Evolutionary conservation across 2,113 vertebrate genomes (phyloP).

Genomic region (Haemorhous mexicanus): DNA sequence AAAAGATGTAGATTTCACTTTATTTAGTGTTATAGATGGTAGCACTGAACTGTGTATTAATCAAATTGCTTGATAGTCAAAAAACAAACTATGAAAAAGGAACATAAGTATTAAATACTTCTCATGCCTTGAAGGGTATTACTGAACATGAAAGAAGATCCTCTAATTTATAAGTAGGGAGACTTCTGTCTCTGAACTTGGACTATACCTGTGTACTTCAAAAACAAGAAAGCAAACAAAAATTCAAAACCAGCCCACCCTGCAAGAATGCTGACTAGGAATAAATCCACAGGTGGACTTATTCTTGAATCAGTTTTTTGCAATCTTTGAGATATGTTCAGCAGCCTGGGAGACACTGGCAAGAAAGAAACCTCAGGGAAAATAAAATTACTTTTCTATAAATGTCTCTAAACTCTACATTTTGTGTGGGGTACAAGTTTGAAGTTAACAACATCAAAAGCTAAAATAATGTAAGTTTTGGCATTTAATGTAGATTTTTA

Average conservation of each 20-base stretch:
- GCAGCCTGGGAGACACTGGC: background rate
- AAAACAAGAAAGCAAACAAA: background rate
- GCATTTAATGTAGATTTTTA: background rate
- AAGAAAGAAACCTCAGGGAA: background rate
- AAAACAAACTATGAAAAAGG: background rate
- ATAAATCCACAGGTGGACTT: background rate
- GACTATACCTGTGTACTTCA: background rate
- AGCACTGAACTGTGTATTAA: background rate
- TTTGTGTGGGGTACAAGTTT: background rate
- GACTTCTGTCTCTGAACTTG: background rate
- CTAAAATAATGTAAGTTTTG: background rate
- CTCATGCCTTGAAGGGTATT: background rate
- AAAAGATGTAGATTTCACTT: background rate
- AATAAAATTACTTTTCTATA: background rate
- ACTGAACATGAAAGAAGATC: background rate
- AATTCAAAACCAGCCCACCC: background rate
- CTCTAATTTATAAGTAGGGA: background rate
- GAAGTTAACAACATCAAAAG: background rate
- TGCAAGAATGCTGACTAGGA: background rate
- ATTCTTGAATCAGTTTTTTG: background rate
- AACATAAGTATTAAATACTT: background rate
- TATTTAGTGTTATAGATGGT: background rate
- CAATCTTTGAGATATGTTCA: background rate
- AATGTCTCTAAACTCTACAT: background rate
- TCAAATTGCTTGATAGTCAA: background rate